Evolutionary conservation across 2,888 invertebrate genomes (phyloP).

Genomic region (Fragum fragum): DNA sequence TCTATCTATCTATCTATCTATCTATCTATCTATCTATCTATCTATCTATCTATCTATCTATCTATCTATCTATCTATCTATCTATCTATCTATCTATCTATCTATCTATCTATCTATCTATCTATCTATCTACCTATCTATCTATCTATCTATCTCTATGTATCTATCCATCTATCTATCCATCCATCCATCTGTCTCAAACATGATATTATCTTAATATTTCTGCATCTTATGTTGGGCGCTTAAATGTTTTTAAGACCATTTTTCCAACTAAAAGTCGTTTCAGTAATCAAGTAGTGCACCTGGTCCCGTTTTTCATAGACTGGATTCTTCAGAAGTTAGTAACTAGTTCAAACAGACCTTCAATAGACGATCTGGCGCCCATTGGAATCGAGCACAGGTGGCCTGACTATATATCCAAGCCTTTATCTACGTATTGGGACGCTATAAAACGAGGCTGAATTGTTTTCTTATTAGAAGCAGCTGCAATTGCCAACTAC

Average conservation of each 20-base stretch:
- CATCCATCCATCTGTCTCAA: no score
- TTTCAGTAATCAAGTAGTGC: constrained; percentile 14
- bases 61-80: no score
- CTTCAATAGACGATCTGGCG: constrained; percentile 55
- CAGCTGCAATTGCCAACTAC: neutral
- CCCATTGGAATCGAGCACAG: constrained; percentile 59
- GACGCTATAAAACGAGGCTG: neutral
- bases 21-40: no score
- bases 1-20: no score
- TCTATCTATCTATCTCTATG: no score
- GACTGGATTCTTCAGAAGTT: constrained; percentile 40
- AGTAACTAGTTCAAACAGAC: constrained; percentile 45
- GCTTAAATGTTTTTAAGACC: neutral
- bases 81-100: no score
- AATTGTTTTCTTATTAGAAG: constrained; percentile 9
- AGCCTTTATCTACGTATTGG: constrained; percentile 22
- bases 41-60: no score
- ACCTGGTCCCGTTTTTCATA: constrained; percentile 34
- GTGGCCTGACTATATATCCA: constrained; percentile 41
- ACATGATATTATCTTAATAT: no score
- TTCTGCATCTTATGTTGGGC: no score
- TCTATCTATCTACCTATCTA: no score
- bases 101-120: no score
- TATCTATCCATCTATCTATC: no score
- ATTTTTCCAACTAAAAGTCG: neutral